A percentile compares a stretch with the other conserved stretches of the same genome.
Evolutionary conservation across 2,113 vertebrate genomes (phyloP).

Genomic region (Amblyornis subalaris): DNA sequence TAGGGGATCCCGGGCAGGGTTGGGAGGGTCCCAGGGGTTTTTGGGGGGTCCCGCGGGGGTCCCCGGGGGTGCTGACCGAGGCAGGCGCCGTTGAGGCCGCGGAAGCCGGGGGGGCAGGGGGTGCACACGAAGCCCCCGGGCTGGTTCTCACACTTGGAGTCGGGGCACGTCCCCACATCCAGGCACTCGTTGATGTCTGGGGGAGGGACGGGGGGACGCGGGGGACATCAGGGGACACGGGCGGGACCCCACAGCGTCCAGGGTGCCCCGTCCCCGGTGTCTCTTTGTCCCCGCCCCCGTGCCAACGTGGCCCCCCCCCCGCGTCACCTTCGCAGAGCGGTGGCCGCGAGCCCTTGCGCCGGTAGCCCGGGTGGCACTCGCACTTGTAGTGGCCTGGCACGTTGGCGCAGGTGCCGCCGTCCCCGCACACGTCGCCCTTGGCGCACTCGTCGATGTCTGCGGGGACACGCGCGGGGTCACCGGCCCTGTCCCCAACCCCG

Average conservation of each 20-base stretch:
- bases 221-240: background rate
- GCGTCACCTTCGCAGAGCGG: background rate
- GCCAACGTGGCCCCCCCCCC: background rate
- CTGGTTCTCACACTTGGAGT: background rate
- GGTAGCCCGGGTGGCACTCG: background rate
- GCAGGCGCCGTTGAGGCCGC: background rate
- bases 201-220: too few species aligned
- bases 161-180: background rate
- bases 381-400: background rate
- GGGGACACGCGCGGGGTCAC: background rate
- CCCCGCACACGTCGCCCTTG: background rate
- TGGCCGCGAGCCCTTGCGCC: background rate
- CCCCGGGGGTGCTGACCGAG: background rate
- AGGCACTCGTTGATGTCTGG: background rate
- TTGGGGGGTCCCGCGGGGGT: too few species aligned
- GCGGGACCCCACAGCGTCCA: background rate
- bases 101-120: background rate
- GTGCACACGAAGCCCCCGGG: background rate
- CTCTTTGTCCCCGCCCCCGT: background rate
- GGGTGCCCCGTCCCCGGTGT: background rate
- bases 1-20: too few species aligned
- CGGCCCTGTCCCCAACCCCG: background rate
- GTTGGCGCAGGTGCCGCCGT: background rate
- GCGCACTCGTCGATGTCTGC: background rate
- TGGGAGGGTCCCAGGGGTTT: too few species aligned